Base-by-base conservation (phyloP, 2,888 invertebrate species). In the Rhamnusium bicolor region DNA sequence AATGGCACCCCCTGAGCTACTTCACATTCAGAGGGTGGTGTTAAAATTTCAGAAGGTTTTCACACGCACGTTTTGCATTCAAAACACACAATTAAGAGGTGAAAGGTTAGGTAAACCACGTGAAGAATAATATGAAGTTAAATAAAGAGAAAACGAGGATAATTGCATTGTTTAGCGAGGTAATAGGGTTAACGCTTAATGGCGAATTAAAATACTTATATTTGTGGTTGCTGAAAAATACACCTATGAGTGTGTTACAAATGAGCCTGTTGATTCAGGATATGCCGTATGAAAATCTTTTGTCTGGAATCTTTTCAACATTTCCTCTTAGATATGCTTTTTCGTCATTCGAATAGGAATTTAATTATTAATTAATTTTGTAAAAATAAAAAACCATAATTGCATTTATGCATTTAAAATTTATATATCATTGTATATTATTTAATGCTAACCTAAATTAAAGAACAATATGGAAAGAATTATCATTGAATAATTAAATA, bases 11-110 rank as follows among this genome's bases (percentile, higher is more conserved):
- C 79, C 47, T 63, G 49, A 81, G 79, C 80, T 80, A 79, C 79
- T 82, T 81, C 80, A 69, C 79, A 82, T 82, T 80, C 81, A 81
- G 78, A 73, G 79, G 71, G 79, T 61, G 58, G 73, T 66, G 79
- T 74, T 76, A 79, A 80, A 81, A 75, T 81, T 80, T 79, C 79
- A 76, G 72, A 70, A 76, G 71, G 73, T 78, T 78, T 76, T 77
- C 76, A 74, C 74, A 76, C 76, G 76, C 71, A 63, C 68, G 69
- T 65, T 66, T 21, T 51, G 54, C 53, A 61, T 70, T 58, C 69
- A 70, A 67, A 69, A 54, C 51, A 53, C 53, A 54, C 19, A 56
- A 56, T 56, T 56, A 71, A 63, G 74, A 58, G 62, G 56, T 60
- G 29, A 70, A 66, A 70, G 69, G 72, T 72, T 69, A 72, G 60